Base-by-base conservation (phyloP, 2,113 vertebrate species). In the Nestor notabilis region DNA sequence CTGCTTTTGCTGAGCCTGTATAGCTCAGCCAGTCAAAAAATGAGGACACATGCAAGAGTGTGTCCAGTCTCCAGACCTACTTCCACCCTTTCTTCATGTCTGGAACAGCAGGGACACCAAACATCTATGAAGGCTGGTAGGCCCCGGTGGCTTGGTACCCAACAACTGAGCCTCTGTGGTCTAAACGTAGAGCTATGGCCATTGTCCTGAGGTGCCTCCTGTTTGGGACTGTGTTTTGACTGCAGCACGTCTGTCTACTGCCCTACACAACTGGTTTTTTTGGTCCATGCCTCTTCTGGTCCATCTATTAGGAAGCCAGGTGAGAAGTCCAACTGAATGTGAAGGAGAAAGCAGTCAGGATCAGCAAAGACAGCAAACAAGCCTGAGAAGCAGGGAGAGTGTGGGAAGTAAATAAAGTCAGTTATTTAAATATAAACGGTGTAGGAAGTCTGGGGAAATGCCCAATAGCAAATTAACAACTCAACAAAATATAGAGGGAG, bases 251-350 rank as follows among this genome's bases (percentile, higher is more conserved):
- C 25, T 82, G 8, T 16, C 23, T 87, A 18, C 16, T 44, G 33
- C 20, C 35, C 35, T 46, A 44, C 11, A 27, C 29, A 55, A 50
- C 3, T 6, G 1, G 2, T 0, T 1, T 44, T 63, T 79, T 71
- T 53, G 33, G 20, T 66, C 39, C 1, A 0, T 47, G 5, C 18
- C 63, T 76, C 63, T 75, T 21, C 56, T 82, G 39, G 13, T 14
- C 21, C 4, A 3, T 9, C 49, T 66, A 25, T 31, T 81, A 61
- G 60, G 21, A 46, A 75, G 21, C 10, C 46, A 46, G 17, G 9
- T 7, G 9, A 89, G 46, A 81, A 78, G 4, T 49, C 50, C 25
- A 28, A 10, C 13, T 39, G n/a, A 35, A 35, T 55, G 11, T 0
- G 2, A 52, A 50, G 25, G 21, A 10, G 11, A 76, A 89, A 56